Percentiles rank a stretch among this genome's conserved stretches.
These are phyloP conservation scores for Pterostichus madidus DNA, from an alignment of 2,888 invertebrate genomes.

Conservation along the genomic window DNA sequence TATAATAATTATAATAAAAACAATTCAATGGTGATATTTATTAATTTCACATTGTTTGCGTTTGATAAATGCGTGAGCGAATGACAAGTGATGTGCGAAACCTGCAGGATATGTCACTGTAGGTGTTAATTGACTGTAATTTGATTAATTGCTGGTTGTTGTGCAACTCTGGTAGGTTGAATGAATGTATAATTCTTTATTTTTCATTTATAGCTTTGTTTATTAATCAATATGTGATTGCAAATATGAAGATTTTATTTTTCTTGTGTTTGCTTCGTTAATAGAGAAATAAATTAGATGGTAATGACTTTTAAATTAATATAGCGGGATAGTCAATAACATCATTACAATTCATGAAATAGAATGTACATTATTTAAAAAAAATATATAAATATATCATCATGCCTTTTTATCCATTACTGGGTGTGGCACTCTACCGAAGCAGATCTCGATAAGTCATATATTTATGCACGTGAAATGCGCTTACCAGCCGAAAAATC, in stretches of 20 bases:
- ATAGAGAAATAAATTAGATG: too few relatives aligned
- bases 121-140: constrained; percentile 51
- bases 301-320: too few relatives aligned
- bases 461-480: too few relatives aligned
- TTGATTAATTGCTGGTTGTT: constrained; percentile 35
- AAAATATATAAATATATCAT: too few relatives aligned
- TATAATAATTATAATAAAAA: neutral
- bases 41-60: constrained; percentile 33
- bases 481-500: too few relatives aligned
- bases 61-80: constrained; percentile 12
- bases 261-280: too few relatives aligned
- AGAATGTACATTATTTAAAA: too few relatives aligned
- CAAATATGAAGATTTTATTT: constrained; percentile 8
- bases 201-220: neutral
- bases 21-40: neutral
- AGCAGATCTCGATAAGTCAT: too few relatives aligned
- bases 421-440: too few relatives aligned
- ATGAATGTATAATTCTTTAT: constrained; percentile 8
- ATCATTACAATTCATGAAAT: too few relatives aligned
- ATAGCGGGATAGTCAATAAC: too few relatives aligned
- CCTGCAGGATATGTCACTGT: constrained; percentile 40
- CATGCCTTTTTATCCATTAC: too few relatives aligned
- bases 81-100: constrained; percentile 23
- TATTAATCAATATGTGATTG: constrained; percentile 11
- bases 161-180: neutral